phyloP scores from a whole-genome alignment of 1,140 invertebrate species.

The Acromyrmex echinatior region DNA sequence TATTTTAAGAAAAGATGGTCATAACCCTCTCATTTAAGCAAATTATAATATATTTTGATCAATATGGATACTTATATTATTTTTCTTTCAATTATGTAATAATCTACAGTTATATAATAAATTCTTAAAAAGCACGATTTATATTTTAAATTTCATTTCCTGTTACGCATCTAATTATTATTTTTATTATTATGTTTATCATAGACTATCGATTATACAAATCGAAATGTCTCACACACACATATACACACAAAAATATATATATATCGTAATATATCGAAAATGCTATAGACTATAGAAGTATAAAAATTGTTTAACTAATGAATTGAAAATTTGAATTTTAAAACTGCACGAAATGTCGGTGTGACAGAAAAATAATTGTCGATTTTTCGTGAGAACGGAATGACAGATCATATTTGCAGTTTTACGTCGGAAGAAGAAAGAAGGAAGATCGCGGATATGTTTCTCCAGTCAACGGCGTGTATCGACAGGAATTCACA shows the following conservation, averaged over 20 bases:
- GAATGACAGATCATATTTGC: slow-evolving; percentile 33
- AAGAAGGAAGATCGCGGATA: slow-evolving; percentile 20
- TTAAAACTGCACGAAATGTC: neutral
- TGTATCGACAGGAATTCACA: slow-evolving; percentile 59
- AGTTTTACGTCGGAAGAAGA: slow-evolving; percentile 50
- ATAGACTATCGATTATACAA: neutral
- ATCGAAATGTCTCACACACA: neutral
- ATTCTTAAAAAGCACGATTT: neutral
- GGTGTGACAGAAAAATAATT: slow-evolving; percentile 22
- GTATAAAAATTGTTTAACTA: slow-evolving; percentile 2
- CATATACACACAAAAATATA: no score
- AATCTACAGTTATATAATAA: neutral
- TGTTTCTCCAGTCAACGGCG: slow-evolving; percentile 37
- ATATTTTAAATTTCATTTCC: neutral
- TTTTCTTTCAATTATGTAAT: neutral
- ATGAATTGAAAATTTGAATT: slow-evolving; percentile 30
- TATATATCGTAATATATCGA: no score
- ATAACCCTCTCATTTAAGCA: neutral
- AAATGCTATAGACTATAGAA: neutral
- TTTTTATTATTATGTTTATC: neutral
- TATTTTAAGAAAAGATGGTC: neutral
- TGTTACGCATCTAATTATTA: neutral
- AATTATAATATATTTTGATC: neutral
- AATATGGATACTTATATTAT: slow-evolving; percentile 26
- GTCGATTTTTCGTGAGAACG: slow-evolving; percentile 20